Evolutionary conservation across 2,113 vertebrate genomes (phyloP), one percentile per base, ranked within the genome.

Genomic region (Trinectes maculatus): DNA sequence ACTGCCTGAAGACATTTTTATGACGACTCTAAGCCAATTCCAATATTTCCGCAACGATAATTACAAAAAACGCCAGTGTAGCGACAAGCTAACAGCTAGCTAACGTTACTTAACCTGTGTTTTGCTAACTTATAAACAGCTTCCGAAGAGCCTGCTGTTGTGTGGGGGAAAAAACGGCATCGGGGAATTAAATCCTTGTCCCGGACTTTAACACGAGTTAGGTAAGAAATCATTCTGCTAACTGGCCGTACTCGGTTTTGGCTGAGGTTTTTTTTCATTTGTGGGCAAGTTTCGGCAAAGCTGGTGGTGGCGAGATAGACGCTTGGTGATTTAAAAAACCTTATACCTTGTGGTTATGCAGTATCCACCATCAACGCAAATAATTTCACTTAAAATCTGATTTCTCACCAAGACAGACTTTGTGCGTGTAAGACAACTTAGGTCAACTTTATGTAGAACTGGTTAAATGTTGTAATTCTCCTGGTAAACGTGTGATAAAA

Each of bases 81-180:
- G 65, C 65, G 3, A 7, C 7, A 12, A 67, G 89, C 87, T 87
- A 90, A 55, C 78, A 4, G 74, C 74, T 76, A 84, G 79, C 87
- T 42, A 46, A 56, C 46, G 63, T 81, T 74, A 74, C 57, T 74
- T 58, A 66, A 80, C 66, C 54, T 54, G 36, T 39, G 19, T 67
- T 63, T 55, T 36, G 66, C 46, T 71, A 66, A 89, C 53, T 81
- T 83, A 13, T 1, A 67, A 81, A 53, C 31, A 48, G 31, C 22
- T 16, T 2, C 21, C 11, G 34, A 62, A 57, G n/a, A 44, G 22
- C 43, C 43, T 13, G 43, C 10, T 24, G 9, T n/a, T n/a, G n/a
- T n/a, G n/a, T n/a, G n/a, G n/a, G n/a, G n/a, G n/a, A n/a, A n/a
- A n/a, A n/a, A n/a, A n/a, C 43, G 9, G 1, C 9, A 18, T 24